Evolutionary conservation across 2,888 invertebrate genomes (phyloP), one percentile per base, ranked within the genome.

Genomic region (Ophion ventricosus): DNA sequence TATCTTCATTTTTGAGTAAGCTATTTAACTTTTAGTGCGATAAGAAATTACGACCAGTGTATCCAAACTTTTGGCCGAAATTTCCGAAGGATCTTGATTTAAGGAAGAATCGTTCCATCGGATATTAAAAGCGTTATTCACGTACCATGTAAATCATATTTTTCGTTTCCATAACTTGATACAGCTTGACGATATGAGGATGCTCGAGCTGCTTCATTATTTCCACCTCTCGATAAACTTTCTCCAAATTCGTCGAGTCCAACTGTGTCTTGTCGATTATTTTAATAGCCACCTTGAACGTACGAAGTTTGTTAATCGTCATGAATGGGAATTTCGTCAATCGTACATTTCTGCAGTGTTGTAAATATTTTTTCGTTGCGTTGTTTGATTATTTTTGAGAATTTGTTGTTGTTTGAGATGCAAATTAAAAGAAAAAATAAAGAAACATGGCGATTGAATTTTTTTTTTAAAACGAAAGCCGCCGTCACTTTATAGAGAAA

Each of bases 131-230:
- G 35, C 35, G 35, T 35, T 7, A 35, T 35, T 35, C 4, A 35
- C 87, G 67, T 88, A 99, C 99, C 93, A 99, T 97, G 94, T 99
- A 99, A 93, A 99, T 97, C 97, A 98, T 98, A 94, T 98, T 98
- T 93, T 98, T 98, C 81, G 99, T 98, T 94, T 99, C 98, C 98
- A 99, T 99, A 91, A 99, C 98, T 96, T 98, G 98, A 94, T 98
- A 99, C 92, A 99, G 95, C 94, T 98, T 98, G 93, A 99, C 98
- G 93, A 99, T 99, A 94, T 99, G 98, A 85, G 99, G 99, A 95
- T 99, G 99, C 93, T 98, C 97, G 92, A 99, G 95, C 90, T 97
- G 96, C 94, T 98, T 98, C 97, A 99, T 98, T 92, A 99, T 99
- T 93, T 98, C 98, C 92, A 99, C 98, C 95, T 99, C 99, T 88